phyloP scores from a whole-genome alignment of 2,888 invertebrate species.

The Dryococelus australis region DNA sequence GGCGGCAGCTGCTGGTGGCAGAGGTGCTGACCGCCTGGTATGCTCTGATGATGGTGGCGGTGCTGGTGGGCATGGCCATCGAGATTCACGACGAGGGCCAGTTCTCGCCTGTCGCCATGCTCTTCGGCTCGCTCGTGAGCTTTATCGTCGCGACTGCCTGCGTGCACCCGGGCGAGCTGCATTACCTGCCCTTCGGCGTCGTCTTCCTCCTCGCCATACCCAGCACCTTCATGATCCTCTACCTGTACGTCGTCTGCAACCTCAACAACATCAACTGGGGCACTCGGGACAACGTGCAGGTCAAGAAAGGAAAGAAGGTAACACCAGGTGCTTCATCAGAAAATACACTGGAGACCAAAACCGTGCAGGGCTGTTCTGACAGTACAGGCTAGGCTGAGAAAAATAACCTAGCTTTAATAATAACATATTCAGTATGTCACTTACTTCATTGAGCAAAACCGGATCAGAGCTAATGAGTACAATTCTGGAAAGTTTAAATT shows the following conservation, averaged over 20 bases:
- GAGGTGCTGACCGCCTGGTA: constrained; percentile 79
- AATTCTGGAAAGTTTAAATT: too few relatives aligned
- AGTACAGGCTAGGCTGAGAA: not conserved
- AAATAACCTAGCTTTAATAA: too few relatives aligned
- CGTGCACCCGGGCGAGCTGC: constrained; percentile 81
- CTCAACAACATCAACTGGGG: constrained; percentile 95
- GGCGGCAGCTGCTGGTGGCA: constrained; percentile 72
- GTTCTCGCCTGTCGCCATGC: constrained; percentile 83
- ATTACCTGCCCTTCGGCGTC: constrained; percentile 75
- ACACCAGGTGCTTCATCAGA: not conserved
- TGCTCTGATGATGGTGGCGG: constrained; percentile 87
- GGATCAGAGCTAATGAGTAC: too few relatives aligned
- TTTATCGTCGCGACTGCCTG: constrained; percentile 65
- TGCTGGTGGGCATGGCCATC: constrained; percentile 79
- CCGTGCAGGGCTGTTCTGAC: not conserved
- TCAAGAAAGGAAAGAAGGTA: constrained; percentile 54
- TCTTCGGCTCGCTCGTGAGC: constrained; percentile 76
- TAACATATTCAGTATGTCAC: too few relatives aligned
- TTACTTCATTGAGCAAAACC: too few relatives aligned
- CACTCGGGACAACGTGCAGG: constrained; percentile 74
- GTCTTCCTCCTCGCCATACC: constrained; percentile 93
- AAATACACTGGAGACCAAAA: not conserved
- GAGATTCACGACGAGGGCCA: constrained; percentile 82
- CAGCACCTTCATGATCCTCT: constrained; percentile 91
- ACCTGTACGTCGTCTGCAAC: constrained; percentile 92